Evolutionary conservation across 2,113 vertebrate species (phyloP).

Genomic region (Rhizomys pruinosus): DNA sequence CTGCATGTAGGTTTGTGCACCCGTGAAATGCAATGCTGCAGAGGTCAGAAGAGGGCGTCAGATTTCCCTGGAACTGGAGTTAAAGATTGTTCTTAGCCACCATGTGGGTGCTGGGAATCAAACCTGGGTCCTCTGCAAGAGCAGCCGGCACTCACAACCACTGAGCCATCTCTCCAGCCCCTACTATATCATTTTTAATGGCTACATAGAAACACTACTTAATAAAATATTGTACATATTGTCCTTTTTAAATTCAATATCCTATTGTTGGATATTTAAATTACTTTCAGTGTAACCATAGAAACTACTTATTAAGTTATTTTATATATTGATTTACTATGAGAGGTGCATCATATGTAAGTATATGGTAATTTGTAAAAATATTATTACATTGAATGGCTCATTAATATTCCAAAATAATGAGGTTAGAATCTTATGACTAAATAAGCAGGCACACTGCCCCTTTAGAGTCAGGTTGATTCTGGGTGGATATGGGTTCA

Average conservation of each 20-base stretch:
- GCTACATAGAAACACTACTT: neutral
- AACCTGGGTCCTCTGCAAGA: too few relatives aligned
- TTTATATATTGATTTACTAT: neutral
- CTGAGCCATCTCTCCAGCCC: too few relatives aligned
- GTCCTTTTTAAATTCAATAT: neutral
- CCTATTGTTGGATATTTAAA: conserved; percentile 5
- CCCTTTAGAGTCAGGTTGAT: neutral
- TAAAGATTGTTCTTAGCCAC: too few relatives aligned
- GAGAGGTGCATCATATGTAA: neutral
- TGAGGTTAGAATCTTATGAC: neutral
- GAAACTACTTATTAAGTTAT: conserved; percentile 42
- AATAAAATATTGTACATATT: neutral
- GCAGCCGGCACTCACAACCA: too few relatives aligned
- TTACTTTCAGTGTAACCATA: neutral
- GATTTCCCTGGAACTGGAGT: too few relatives aligned
- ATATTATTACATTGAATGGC: neutral
- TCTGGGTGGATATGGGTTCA: neutral
- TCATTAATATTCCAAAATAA: conserved; percentile 27
- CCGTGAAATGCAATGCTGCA: too few relatives aligned
- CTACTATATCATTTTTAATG: neutral
- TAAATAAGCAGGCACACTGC: neutral
- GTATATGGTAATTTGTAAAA: neutral
- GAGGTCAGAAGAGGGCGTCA: too few relatives aligned
- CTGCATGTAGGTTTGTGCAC: too few relatives aligned
- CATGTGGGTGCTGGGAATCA: too few relatives aligned